phyloP scores from a whole-genome alignment of 2,888 invertebrate species.

The Pegoplata infirma region DNA sequence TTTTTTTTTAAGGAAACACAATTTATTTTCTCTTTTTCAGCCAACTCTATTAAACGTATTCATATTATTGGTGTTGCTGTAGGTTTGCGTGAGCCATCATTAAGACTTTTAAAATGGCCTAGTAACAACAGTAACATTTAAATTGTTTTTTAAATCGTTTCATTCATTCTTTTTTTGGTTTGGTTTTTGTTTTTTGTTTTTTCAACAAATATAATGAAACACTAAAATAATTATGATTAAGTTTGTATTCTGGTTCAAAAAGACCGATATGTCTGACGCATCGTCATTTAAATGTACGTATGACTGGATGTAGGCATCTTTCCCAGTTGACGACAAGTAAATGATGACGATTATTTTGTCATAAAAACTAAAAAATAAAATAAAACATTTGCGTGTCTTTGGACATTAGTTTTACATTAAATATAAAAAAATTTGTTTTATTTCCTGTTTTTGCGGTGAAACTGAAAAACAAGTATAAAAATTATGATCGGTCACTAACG shows the following conservation, averaged over 20 bases:
- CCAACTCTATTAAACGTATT: too few relatives aligned
- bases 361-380: constrained; percentile 24
- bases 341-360: constrained; percentile 56
- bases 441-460: constrained; percentile 41
- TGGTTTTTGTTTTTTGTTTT: background rate
- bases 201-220: constrained; percentile 5
- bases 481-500: background rate
- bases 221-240: constrained; percentile 25
- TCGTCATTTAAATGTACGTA: constrained; percentile 30
- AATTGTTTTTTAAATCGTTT: constrained; percentile 18
- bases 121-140: constrained; percentile 18
- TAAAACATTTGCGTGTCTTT: constrained; percentile 44
- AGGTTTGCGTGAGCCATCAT: constrained; percentile 34
- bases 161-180: background rate
- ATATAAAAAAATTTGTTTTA: constrained; percentile 5
- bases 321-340: constrained; percentile 41
- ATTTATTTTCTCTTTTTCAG: too few relatives aligned
- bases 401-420: constrained; percentile 36
- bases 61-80: background rate
- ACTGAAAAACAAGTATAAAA: constrained; percentile 1
- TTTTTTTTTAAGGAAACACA: too few relatives aligned
- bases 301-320: too few relatives aligned
- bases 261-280: constrained; percentile 34
- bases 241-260: background rate
- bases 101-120: constrained; percentile 27